Conservation (phyloP, 2,113 vertebrate genomes). For the Strigops habroptila region DNA sequence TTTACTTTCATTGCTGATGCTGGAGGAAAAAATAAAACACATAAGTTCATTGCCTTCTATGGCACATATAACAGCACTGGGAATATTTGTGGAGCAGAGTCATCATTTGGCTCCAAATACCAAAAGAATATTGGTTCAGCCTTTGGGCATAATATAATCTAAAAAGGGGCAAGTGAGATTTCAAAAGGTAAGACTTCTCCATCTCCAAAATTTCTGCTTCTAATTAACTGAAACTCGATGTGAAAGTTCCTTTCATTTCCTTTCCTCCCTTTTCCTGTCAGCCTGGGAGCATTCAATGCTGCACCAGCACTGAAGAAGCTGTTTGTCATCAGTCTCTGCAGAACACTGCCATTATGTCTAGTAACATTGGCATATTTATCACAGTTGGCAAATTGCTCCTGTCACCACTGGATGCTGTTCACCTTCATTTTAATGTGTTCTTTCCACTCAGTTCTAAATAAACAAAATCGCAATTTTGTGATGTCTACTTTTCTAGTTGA, state of each 20-base stretch:
- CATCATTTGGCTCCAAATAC: not conserved
- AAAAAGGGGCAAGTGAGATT: not conserved
- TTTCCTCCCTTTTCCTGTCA: not conserved
- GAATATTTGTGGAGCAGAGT: not conserved
- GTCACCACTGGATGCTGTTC: not conserved
- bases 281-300: not conserved
- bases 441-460: not conserved
- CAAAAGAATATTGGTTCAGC: slow-evolving; percentile 11
- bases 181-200: slow-evolving; percentile 16
- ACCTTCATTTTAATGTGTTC: slow-evolving; percentile 3
- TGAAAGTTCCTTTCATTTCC: not conserved
- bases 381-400: not conserved
- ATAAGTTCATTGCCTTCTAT: not conserved
- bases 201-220: slow-evolving; percentile 11
- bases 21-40: not conserved
- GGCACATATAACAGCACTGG: fast-evolving
- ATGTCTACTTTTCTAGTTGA: slow-evolving; percentile 10
- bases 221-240: not conserved
- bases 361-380: not conserved
- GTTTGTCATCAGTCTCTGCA: not conserved
- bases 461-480: not conserved
- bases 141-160: not conserved
- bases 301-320: not conserved
- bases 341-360: not conserved
- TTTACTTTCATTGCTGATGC: not conserved